Conservation (phyloP, 2,888 invertebrate genomes). For the Drosophila tripunctata region DNA sequence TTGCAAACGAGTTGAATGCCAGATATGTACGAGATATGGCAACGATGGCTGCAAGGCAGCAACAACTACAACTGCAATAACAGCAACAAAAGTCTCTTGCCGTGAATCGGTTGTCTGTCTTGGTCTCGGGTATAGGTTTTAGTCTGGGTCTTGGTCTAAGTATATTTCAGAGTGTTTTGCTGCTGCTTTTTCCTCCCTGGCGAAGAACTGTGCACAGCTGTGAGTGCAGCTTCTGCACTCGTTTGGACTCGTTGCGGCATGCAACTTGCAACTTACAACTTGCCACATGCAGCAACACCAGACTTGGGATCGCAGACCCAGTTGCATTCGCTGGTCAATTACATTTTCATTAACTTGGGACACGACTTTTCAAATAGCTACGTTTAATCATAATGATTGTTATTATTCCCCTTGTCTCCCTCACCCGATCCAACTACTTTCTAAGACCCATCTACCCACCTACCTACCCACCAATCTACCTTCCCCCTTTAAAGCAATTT, state of each 20-base stretch:
- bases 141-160: not conserved
- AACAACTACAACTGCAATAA: constrained; percentile 18
- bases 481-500: not conserved
- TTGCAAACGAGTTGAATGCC: constrained; percentile 79
- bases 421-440: constrained; percentile 37
- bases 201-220: constrained; percentile 20
- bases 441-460: no score
- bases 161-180: constrained; percentile 31
- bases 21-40: constrained; percentile 72
- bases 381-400: constrained; percentile 85
- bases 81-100: constrained; percentile 21
- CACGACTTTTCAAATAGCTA: constrained; percentile 84
- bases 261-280: constrained; percentile 28
- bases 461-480: not conserved
- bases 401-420: constrained; percentile 74
- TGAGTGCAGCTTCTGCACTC: constrained; percentile 17
- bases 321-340: constrained; percentile 84
- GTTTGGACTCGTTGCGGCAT: constrained; percentile 27
- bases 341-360: constrained; percentile 85
- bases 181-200: constrained; percentile 37
- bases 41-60: constrained; percentile 58
- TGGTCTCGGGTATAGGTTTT: constrained; percentile 21
- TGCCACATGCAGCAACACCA: constrained; percentile 54
- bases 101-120: constrained; percentile 17
- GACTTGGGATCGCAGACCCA: constrained; percentile 45